Base-by-base conservation (phyloP, 2,888 invertebrate species). In the Clanis bilineata region DNA sequence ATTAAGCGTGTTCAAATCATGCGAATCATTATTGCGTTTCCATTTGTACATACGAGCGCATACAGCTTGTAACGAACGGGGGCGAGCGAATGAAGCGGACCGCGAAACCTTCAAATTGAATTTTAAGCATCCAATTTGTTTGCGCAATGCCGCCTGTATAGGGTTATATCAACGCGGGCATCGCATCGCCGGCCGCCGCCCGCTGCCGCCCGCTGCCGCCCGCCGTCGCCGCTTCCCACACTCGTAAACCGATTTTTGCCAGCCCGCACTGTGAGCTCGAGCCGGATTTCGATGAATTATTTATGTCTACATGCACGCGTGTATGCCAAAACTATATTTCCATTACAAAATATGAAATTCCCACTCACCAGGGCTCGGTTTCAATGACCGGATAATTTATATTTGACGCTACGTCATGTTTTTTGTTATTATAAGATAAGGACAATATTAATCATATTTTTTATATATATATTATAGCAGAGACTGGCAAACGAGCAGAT, bases 41-140 rank as follows among this genome's bases (percentile, higher is more conserved):
- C 83, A 83, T 85, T 84, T 73, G 80, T 78, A 84, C 81, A 83
- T 85, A 82, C 80, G 84, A 79, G 78, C 76, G 76, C 75, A 86
- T 86, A 80, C 86, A 79, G 88, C 79, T 83, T 82, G 85, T 83
- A 88, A 85, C 87, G 85, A 81, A 81, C 86, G 86, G 81, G 81
- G 82, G 77, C 82, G 85, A 83, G 80, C 85, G 85, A 87, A 90
- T 88, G 86, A 88, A 89, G 85, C 84, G 86, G 83, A 87, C 91
- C 91, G 88, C 89, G 88, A 90, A 91, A 90, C 91, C 90, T 90
- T 90, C 83, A 90, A 90, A 91, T 91, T 91, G 91, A 91, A 91
- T 91, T 91, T 91, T 90, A 91, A 90, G 91, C 89, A 88, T 91
- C 88, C 91, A 91, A 91, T 91, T 90, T 90, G 91, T 90, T 91